Evolutionary conservation across 2,113 vertebrate species (phyloP).

Genomic region (Syrrhaptes paradoxus): DNA sequence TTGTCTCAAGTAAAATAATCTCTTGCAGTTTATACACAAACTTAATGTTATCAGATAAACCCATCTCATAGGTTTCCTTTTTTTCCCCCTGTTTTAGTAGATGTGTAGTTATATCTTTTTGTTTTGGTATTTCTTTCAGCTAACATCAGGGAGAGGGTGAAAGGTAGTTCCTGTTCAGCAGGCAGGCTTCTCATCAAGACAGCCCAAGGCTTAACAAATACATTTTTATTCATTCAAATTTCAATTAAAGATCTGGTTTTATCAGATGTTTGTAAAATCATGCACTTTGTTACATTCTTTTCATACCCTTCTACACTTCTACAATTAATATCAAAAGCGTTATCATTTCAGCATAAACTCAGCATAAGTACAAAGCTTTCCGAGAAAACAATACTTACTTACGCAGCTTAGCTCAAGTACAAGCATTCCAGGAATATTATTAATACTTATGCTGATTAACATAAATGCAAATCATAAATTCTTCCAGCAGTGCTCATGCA

Average conservation of each 20-base stretch:
- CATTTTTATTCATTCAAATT: conserved; percentile 45
- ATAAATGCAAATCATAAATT: conserved; percentile 64
- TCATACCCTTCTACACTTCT: conserved; percentile 9
- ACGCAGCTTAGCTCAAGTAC: conserved; percentile 45
- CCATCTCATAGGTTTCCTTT: background rate
- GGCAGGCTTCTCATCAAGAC: background rate
- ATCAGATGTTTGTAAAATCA: background rate
- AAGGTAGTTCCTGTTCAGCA: background rate
- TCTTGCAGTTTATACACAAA: background rate
- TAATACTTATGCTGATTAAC: conserved; percentile 63
- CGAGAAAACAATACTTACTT: background rate
- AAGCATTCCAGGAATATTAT: conserved; percentile 63
- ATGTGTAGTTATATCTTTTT: background rate
- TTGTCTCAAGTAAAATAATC: background rate
- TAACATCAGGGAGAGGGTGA: background rate
- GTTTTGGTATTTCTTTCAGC: background rate
- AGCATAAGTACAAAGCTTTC: conserved; percentile 44
- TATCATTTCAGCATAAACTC: conserved; percentile 42
- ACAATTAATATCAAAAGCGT: conserved; percentile 34
- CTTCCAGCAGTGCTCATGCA: background rate
- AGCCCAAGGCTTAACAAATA: background rate
- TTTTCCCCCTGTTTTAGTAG: background rate
- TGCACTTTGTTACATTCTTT: conserved; percentile 21
- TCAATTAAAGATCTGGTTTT: conserved; percentile 21
- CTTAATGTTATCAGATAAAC: background rate